Evolutionary conservation across 2,888 invertebrate genomes (phyloP), one percentile per base, ranked within the genome.

Genomic region (Rosalia funebris): DNA sequence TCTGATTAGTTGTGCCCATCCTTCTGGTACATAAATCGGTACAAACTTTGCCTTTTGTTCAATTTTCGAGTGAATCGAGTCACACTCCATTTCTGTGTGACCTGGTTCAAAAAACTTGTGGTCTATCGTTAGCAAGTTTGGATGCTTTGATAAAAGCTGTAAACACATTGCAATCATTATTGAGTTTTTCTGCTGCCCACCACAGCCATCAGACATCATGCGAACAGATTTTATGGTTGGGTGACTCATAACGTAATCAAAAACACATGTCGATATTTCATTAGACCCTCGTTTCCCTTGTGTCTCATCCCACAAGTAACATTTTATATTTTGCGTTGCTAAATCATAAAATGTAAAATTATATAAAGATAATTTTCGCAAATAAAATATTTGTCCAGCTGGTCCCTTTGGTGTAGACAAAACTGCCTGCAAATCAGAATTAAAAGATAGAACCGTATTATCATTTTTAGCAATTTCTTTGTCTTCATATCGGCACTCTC

Each of bases 381-480:
- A 36, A 47, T 47, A 25, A 46, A 47, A 47, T 47, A 47, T 47
- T 47, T 47, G 47, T 47, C 36, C 47, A n/a, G 36, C 47, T 47
- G 47, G 34, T 16, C 47, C 47, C 36, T 47, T 34, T 17, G 73
- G 75, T n/a, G 11, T 70, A 70, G 19, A 32, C 57, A 14, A 73
- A 61, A 75, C 73, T 34, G 73, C 74, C 65, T 76, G 65, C 25
- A 32, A 59, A 66, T 47, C 32, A 32, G 32, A 47, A 32, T 47
- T 47, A 14, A 47, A 47, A 9, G 34, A 47, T 36, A 47, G 34
- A 47, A 47, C 47, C 36, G 17, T 47, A 16, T 47, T 47, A 47
- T 47, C 36, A 2, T 11, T 16, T 31, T 16, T 16, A 34, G 15
- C 47, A 34, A 47, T 47, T 47, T 34, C 16, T 47, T 34, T 41